A percentile compares a stretch with the other conserved stretches of the same genome.
phyloP scores from a whole-genome alignment of 2,888 invertebrate genomes.

The Tenthredo amoena region DNA sequence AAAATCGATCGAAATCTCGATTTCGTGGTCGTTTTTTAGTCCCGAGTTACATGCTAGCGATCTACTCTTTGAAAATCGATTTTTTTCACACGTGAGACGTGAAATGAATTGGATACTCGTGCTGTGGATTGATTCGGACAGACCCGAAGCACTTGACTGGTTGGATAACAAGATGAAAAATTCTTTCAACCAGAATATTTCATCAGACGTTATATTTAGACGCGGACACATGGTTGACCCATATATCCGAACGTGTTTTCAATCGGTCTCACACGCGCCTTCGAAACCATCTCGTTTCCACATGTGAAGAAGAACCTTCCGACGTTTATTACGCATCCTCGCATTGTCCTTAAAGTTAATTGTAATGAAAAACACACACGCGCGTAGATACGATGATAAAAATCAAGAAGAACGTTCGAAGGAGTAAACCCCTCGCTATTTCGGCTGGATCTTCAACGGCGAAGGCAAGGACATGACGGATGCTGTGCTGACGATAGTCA shows the following conservation, averaged over 20 bases:
- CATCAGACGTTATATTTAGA: conserved; percentile 43
- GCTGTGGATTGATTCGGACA: background rate
- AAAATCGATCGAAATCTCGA: background rate
- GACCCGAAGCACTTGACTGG: conserved; percentile 5
- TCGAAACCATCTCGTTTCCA: background rate
- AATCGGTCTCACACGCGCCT: conserved; percentile 11
- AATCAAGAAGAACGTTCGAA: background rate
- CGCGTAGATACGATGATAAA: background rate
- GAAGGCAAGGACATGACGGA: conserved; percentile 71
- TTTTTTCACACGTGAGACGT: background rate
- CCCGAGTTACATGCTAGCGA: background rate
- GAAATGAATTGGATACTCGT: background rate
- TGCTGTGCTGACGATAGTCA: conserved; percentile 71
- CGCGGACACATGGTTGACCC: conserved; percentile 39
- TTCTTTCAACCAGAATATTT: conserved; percentile 14
- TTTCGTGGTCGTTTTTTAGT: background rate
- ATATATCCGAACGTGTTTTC: conserved; percentile 27
- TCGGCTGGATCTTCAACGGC: conserved; percentile 69
- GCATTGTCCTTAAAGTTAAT: background rate
- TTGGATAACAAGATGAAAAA: conserved; percentile 19
- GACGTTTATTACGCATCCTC: background rate
- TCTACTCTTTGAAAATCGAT: conserved; percentile 1
- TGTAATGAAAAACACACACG: background rate
- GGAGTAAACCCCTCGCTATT: conserved; percentile 19
- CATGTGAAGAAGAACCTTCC: background rate